Evolutionary conservation across 2,797 vertebrate species (phyloP).

Genomic region (Amniataba percoides): DNA sequence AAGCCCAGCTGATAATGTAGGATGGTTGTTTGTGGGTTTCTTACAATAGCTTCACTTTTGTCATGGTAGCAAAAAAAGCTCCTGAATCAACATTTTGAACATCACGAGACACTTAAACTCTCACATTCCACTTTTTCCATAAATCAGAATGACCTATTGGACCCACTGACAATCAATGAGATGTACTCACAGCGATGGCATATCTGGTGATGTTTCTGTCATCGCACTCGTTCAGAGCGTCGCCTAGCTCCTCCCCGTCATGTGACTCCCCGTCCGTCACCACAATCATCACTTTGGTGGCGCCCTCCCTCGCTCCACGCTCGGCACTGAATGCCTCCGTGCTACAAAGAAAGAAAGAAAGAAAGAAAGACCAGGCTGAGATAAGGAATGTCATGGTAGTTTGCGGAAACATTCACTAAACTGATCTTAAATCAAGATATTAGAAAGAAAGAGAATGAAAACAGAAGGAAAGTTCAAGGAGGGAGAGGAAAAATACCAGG

Average conservation of each 20-base stretch:
- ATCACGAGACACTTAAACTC: not conserved
- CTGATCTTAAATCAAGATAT: not conserved
- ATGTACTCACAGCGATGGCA: conserved; percentile 92
- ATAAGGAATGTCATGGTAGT: not conserved
- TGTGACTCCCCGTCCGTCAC: conserved; percentile 97
- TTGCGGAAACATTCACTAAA: conserved; percentile 7
- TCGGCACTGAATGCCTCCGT: conserved; percentile 91
- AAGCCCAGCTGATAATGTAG: conserved; percentile 22
- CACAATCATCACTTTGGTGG: conserved; percentile 94
- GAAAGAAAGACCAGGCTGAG: not conserved
- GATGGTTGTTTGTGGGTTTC: conserved; percentile 23
- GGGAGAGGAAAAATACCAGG: conserved; percentile 32
- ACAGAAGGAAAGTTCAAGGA: not conserved
- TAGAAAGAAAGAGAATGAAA: conserved; percentile 7
- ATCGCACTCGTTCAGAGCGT: conserved; percentile 89
- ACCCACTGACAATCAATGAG: not conserved
- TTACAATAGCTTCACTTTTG: not conserved
- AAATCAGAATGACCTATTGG: not conserved
- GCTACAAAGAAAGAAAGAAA: conserved; percentile 74
- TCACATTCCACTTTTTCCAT: not conserved
- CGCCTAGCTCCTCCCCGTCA: conserved; percentile 92
- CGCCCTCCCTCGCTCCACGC: conserved; percentile 89
- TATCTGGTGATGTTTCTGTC: conserved; percentile 92
- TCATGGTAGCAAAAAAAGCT: not conserved
- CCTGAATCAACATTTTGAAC: not conserved